phyloP scores from a whole-genome alignment of 2,113 vertebrate genomes.

The Neotoma lepida region DNA sequence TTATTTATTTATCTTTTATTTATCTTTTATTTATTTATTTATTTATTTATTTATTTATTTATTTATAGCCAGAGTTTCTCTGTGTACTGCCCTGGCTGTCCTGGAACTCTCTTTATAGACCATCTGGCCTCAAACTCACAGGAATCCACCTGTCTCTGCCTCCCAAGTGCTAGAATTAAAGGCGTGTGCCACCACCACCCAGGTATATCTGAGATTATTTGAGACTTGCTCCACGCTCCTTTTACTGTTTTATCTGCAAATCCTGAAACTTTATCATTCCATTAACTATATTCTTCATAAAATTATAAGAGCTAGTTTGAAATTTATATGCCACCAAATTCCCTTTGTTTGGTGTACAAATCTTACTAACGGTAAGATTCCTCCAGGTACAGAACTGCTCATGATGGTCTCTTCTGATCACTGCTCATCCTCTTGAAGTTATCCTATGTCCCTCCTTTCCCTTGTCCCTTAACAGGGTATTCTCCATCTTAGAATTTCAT shows the following conservation, averaged over 20 bases:
- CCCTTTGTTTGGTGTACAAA: background rate
- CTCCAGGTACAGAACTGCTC: background rate
- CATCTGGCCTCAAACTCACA: too few species aligned
- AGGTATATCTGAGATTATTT: background rate
- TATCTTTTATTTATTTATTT: too few species aligned
- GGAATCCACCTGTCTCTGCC: too few species aligned
- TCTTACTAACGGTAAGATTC: background rate
- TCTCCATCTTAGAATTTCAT: background rate
- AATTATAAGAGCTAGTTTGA: background rate
- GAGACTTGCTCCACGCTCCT: background rate
- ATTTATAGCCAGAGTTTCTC: too few species aligned
- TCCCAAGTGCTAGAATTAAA: too few species aligned
- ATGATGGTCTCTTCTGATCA: too few species aligned
- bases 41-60: too few species aligned
- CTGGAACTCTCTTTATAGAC: too few species aligned
- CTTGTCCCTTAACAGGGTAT: background rate
- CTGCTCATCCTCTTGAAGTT: background rate
- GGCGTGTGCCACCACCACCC: too few species aligned
- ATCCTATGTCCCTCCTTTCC: background rate
- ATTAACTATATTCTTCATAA: background rate
- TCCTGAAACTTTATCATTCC: background rate
- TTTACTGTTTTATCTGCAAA: background rate
- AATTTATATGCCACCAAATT: background rate
- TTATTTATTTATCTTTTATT: too few species aligned
- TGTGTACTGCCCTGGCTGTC: too few species aligned